Base-by-base conservation (phyloP, 2,113 vertebrate genomes). In the Probosciger aterrimus region DNA sequence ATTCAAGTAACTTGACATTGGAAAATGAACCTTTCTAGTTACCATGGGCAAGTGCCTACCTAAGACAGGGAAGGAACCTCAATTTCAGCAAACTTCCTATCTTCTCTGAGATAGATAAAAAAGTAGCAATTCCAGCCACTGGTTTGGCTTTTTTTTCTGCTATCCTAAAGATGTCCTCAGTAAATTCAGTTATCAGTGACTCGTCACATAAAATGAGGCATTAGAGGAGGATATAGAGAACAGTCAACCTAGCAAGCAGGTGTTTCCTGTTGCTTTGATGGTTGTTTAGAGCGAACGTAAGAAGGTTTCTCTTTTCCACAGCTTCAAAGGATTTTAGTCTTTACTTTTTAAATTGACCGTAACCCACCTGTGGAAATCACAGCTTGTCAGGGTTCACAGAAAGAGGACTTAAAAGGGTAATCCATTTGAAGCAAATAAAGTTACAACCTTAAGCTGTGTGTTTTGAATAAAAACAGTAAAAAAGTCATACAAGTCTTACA, bases 401-500 rank as follows among this genome's bases (percentile, higher is more conserved):
- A 46, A 31, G 59, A 60, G 14, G 17, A 49, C 14, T 71, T 75
- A 10, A 2, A 60, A 93, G 19, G n/a, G 23, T 74, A 89, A 71
- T 82, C 47, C 52, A 20, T 50, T 50, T 47, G 43, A 91, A 92
- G 81, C 59, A 71, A 91, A 52, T 69, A 46, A 91, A 87, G 71
- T 76, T 0, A 53, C 46, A 90, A 46, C 44, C 28, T 68, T 47
- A 62, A 62, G 16, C 14, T 73, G 6, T 28, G 15, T 1, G 18
- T 84, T 94, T 76, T 95, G 30, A 90, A 93, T 62, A 60, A 79
- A 92, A 59, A 10, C 12, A 73, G 18, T 78, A 77, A 82, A 96
- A 86, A 74, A 30, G 31, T 91, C n/a, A 63, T 46, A 13, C 23
- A 81, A 83, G n/a, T 63, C 64, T 92, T 88, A 82, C 9, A 71